Conservation (phyloP, 92 coral and sea anemone species). For the Epizoanthus rinbou region DNA sequence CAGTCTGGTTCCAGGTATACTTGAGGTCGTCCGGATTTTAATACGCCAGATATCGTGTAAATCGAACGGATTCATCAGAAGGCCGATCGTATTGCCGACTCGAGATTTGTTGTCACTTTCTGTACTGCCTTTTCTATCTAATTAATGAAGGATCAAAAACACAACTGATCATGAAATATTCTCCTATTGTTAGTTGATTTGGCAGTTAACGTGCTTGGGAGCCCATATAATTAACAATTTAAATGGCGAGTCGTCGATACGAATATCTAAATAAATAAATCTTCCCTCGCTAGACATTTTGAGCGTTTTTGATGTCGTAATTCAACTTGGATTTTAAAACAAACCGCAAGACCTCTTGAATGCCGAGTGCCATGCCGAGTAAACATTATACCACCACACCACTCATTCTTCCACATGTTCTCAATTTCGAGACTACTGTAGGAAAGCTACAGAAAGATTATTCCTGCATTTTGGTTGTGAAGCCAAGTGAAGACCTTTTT, state of each 20-base stretch:
- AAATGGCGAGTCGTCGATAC: slow-evolving; percentile 11
- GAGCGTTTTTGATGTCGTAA: background rate
- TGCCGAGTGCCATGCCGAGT: slow-evolving; percentile 3
- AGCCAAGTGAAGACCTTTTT: slow-evolving; percentile 22
- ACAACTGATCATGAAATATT: background rate
- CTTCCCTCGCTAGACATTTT: background rate
- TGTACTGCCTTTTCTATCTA: no score
- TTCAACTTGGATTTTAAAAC: background rate
- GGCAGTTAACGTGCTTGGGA: background rate
- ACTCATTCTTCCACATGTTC: slow-evolving; percentile 11
- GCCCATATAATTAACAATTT: slow-evolving; percentile 18
- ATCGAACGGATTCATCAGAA: background rate
- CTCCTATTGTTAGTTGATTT: background rate
- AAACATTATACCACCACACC: slow-evolving; percentile 13
- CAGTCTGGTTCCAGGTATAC: background rate
- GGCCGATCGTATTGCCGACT: background rate
- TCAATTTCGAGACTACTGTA: slow-evolving; percentile 13
- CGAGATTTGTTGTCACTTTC: no score
- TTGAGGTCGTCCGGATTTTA: background rate
- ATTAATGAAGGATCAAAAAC: background rate
- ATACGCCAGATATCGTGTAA: background rate
- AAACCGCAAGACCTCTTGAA: slow-evolving; percentile 9
- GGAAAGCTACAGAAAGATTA: slow-evolving; percentile 9
- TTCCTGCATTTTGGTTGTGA: slow-evolving; percentile 30
- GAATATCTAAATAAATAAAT: background rate